Evolutionary conservation across 1,140 invertebrate genomes (phyloP), one percentile per base, ranked within the genome.

Genomic region (Drosophila funebris): DNA sequence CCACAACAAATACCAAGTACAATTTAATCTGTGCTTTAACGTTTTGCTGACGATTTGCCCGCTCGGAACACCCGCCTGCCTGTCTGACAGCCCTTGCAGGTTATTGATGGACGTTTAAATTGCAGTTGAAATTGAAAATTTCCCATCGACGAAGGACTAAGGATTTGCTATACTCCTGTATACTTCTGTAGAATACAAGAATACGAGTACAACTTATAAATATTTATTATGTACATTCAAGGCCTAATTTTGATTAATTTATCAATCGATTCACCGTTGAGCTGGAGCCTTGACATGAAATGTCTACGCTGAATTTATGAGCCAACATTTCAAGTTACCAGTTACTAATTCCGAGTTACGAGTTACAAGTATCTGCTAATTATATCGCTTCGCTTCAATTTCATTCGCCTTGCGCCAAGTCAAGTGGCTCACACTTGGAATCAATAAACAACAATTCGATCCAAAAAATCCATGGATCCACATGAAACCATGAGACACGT

Each of bases 41-140:
- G 73, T 62, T 64, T 43, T 57, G 43, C 31, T 56, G 20, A 66
- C 61, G 37, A 53, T 58, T 63, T 29, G 27, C 37, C 43, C 33
- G 33, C 27, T 3, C 9, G 29, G 27, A 31, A 33, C 27, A n/a
- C 8, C 14, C 18, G 3, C 29, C 20, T 4, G n/a, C 2, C 31
- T 48, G 5, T 4, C 24, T 53, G 31, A n/a, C 18, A 44, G 37
- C 4, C 22, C 4, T 18, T 44, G 8, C 43, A 20, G 27, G 33
- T 73, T 66, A 67, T 87, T 87, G 82, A 87, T 82, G 69, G 83
- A 88, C 83, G 80, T 79, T 83, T 82, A 88, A 88, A 88, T 88
- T 88, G 80, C 78, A 88, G 61, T 76, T 64, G 83, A 82, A 87
- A 87, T 88, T 81, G 75, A 73, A 78, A 78, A 70, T 57, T 27